phyloP scores from a whole-genome alignment of 2,797 vertebrate species.

The Anguilla marmorata region DNA sequence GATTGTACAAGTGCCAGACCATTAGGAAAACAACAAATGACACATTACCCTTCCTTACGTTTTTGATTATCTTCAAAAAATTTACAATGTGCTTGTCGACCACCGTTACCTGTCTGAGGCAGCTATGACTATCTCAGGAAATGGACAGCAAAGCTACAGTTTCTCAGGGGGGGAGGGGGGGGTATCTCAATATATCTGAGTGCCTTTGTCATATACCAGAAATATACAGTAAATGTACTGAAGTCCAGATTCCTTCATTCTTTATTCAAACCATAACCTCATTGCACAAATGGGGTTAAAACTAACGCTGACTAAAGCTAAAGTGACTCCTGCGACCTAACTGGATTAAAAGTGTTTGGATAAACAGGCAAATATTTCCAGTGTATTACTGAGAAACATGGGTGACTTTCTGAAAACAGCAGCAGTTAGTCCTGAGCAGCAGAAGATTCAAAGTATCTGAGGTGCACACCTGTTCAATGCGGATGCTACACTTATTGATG shows the following conservation, averaged over 20 bases:
- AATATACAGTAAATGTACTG: constrained; percentile 24
- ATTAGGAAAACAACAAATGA: neutral
- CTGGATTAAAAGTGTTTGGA: neutral
- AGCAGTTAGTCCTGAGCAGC: neutral
- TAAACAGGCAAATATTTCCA: neutral
- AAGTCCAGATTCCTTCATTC: constrained; percentile 42
- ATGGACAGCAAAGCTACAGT: neutral
- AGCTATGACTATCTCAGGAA: constrained; percentile 1
- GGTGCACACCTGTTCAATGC: neutral
- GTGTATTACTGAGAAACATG: neutral
- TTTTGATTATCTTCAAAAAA: neutral
- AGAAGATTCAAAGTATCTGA: neutral
- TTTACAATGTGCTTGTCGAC: neutral
- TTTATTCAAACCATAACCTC: constrained; percentile 42
- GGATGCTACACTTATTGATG: neutral
- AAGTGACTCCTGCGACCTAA: neutral
- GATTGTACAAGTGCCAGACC: neutral
- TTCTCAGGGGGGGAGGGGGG: neutral
- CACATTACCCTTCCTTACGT: neutral
- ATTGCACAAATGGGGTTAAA: neutral
- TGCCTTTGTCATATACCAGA: constrained; percentile 12
- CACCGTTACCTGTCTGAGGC: neutral
- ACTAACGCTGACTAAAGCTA: neutral
- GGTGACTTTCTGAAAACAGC: neutral
- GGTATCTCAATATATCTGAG: constrained; percentile 10